phyloP scores from a whole-genome alignment of 64 coral and sea anemone species.

The Pocillopora verrucosa region DNA sequence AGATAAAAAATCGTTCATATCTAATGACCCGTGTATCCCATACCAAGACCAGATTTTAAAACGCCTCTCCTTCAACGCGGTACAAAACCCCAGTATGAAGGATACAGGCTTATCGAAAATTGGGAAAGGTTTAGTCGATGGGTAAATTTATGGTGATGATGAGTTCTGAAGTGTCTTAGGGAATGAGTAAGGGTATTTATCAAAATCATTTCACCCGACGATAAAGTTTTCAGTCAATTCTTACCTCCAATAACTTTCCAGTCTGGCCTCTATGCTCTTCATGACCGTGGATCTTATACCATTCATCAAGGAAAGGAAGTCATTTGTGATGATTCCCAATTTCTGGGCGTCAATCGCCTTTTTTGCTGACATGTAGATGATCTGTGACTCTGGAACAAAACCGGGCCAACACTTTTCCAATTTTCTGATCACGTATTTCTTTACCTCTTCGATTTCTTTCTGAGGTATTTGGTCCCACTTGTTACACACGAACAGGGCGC shows the following conservation, averaged over 20 bases:
- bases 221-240: not conserved
- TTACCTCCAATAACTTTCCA: not conserved
- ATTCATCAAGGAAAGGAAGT: not conserved
- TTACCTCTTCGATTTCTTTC: constrained; percentile 2
- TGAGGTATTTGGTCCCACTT: constrained; percentile 35
- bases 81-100: too few relatives aligned
- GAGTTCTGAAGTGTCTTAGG: too few relatives aligned
- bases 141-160: too few relatives aligned
- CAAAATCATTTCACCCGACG: not conserved
- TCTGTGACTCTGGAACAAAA: not conserved
- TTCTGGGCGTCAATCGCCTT: not conserved
- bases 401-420: not conserved
- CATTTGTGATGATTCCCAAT: not conserved
- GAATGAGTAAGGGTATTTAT: too few relatives aligned
- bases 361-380: constrained; percentile 14
- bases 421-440: not conserved
- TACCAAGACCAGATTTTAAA: too few relatives aligned
- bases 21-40: too few relatives aligned
- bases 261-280: not conserved
- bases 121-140: too few relatives aligned
- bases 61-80: too few relatives aligned
- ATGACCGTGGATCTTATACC: not conserved
- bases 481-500: constrained; percentile 28
- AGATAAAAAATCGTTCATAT: too few relatives aligned
- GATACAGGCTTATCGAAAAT: too few relatives aligned